These are phyloP conservation scores for Muscicapa striata DNA, from an alignment of 2,797 vertebrate species.

Conservation along the genomic window DNA sequence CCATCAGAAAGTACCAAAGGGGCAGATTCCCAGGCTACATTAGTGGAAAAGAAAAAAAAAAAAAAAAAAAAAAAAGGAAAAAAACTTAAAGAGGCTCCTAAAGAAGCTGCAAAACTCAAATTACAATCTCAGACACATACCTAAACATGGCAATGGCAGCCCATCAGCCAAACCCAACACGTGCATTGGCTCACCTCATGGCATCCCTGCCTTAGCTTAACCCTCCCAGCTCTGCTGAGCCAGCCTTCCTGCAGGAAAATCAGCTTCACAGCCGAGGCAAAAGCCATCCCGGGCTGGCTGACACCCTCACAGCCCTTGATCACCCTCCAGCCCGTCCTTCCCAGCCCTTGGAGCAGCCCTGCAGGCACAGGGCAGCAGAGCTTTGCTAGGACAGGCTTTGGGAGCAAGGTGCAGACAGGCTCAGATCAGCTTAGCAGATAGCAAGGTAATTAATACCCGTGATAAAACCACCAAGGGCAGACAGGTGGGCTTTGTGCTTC, in stretches of 20 bases:
- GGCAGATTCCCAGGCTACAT: not conserved
- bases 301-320: not conserved
- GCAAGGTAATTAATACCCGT: not conserved
- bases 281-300: not conserved
- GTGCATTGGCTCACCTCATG: not conserved
- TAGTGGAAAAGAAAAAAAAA: no score
- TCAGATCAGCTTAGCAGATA: constrained; percentile 17
- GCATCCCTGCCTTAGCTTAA: not conserved
- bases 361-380: not conserved
- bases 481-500: not conserved
- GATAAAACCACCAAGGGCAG: not conserved
- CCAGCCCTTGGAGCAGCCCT: accelerated
- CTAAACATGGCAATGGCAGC: not conserved
- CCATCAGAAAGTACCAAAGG: not conserved
- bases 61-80: no score
- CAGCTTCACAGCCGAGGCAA: not conserved
- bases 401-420: not conserved
- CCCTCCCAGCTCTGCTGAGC: not conserved
- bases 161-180: not conserved
- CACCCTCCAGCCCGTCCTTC: accelerated
- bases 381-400: not conserved
- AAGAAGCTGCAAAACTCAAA: not conserved
- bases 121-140: not conserved
- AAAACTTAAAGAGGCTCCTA: not conserved
- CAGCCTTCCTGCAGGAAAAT: not conserved